phyloP scores from a whole-genome alignment of 1,140 invertebrate species.

The Aphelenchoides besseyi region DNA sequence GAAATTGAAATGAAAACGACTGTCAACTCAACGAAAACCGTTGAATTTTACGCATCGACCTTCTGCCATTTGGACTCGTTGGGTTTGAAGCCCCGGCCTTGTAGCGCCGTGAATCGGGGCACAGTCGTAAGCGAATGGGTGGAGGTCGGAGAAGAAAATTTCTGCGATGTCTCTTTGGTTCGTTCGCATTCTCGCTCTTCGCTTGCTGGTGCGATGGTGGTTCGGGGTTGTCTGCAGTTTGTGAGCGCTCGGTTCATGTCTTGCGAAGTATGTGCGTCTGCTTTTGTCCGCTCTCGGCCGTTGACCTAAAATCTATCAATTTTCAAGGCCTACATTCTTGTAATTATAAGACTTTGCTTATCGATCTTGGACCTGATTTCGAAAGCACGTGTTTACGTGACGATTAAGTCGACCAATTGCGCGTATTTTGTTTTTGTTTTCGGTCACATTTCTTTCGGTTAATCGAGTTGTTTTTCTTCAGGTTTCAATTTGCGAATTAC shows the following conservation, averaged over 20 bases:
- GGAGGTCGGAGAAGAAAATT: too few species aligned
- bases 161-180: neutral
- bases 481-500: neutral
- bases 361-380: too few species aligned
- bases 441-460: neutral
- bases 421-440: neutral
- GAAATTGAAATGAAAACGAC: too few species aligned
- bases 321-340: neutral
- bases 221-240: neutral
- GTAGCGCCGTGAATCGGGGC: too few species aligned
- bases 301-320: constrained; percentile 21
- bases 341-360: neutral
- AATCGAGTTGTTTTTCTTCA: neutral
- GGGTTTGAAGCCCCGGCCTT: too few species aligned
- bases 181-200: neutral
- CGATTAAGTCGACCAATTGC: too few species aligned
- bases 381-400: too few species aligned
- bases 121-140: too few species aligned
- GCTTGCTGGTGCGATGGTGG: neutral
- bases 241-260: neutral
- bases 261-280: neutral
- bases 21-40: too few species aligned
- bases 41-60: too few species aligned
- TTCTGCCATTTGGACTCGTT: too few species aligned
- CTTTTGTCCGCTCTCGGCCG: neutral